These are phyloP conservation scores for Polyodon spathula DNA, from an alignment of 2,113 vertebrate genomes.

Conservation along the genomic window DNA sequence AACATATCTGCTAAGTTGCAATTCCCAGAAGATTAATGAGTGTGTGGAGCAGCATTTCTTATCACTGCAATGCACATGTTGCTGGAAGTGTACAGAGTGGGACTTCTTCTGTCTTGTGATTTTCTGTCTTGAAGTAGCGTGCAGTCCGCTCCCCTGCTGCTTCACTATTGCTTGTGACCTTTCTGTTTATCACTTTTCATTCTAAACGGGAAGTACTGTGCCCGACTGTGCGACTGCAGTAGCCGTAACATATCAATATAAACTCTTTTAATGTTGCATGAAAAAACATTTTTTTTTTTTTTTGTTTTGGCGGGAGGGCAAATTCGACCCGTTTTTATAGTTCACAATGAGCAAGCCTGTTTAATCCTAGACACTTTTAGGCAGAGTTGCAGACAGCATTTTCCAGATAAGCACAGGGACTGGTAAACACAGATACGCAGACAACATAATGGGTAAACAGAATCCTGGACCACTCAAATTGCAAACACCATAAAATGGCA, in stretches of 20 bases:
- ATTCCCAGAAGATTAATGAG: conserved; percentile 37
- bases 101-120: conserved; percentile 10
- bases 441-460: too few relatives aligned
- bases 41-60: conserved; percentile 30
- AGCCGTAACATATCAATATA: conserved; percentile 1
- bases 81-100: conserved; percentile 23
- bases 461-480: too few relatives aligned
- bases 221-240: conserved; percentile 6
- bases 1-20: conserved; percentile 25
- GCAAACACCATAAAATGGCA: too few relatives aligned
- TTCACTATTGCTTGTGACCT: conserved; percentile 10
- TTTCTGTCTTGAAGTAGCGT: conserved; percentile 14
- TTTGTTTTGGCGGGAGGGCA: too few relatives aligned
- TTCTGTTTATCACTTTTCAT: conserved; percentile 9
- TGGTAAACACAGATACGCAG: too few relatives aligned
- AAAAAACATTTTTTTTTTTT: not conserved
- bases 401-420: too few relatives aligned
- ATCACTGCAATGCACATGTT: conserved; percentile 35
- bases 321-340: too few relatives aligned
- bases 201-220: not conserved
- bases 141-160: conserved; percentile 11
- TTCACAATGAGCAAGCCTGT: too few relatives aligned
- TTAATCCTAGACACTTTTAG: too few relatives aligned
- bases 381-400: too few relatives aligned
- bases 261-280: conserved; percentile 6